Percentiles rank a stretch among this genome's conserved stretches.
These are phyloP conservation scores for Choloepus hoffmanni DNA, from an alignment of 2,113 vertebrate species.

Conservation along the genomic window DNA sequence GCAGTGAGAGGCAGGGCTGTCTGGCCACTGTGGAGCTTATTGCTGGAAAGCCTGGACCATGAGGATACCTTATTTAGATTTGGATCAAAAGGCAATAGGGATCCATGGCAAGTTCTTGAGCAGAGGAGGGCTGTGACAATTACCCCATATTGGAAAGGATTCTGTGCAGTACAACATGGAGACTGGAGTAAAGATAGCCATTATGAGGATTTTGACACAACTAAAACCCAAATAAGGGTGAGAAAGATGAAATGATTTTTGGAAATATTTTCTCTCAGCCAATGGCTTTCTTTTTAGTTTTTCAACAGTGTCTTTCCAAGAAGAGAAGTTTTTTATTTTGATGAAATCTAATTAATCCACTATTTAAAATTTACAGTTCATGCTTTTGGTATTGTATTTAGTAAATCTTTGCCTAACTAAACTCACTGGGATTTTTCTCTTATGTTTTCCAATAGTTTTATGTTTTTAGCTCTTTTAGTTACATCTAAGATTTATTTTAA, in stretches of 20 bases:
- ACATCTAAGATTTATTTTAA: neutral
- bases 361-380: neutral
- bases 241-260: neutral
- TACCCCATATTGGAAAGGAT: neutral
- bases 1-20: neutral
- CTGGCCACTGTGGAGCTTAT: neutral
- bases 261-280: neutral
- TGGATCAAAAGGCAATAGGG: neutral
- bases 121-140: neutral
- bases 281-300: neutral
- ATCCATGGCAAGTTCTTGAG: neutral
- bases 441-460: neutral
- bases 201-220: neutral
- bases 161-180: neutral
- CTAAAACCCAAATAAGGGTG: neutral
- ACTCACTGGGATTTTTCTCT: neutral
- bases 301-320: slow-evolving; percentile 19
- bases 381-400: neutral
- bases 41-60: neutral
- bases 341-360: neutral
- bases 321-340: neutral
- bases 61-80: neutral
- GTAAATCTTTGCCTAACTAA: slow-evolving; percentile 1
- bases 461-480: slow-evolving; percentile 15
- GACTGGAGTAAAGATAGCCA: neutral